Base-by-base conservation (phyloP, 2,797 vertebrate genomes). In the Eremophila alpestris region DNA sequence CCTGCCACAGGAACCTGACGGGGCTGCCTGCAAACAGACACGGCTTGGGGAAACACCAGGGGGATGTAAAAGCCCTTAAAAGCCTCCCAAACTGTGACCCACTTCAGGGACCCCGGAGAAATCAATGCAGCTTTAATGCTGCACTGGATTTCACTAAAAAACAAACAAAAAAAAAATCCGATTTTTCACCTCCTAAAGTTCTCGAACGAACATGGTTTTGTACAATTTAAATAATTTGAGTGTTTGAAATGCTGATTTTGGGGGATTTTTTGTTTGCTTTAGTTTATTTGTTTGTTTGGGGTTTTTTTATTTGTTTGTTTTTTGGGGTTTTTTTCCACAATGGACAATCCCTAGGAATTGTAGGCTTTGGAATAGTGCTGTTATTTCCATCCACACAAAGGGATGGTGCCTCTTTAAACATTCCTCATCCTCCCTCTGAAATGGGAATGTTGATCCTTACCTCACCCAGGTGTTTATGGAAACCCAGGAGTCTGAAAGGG, bases 371-470 rank as follows among this genome's bases (percentile, higher is more conserved):
- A 26, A 6, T 0, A 14, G 17, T 7, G 14, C 8, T 15, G 11
- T 23, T 9, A 18, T 30, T 67, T 40, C 26, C 16, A 0, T 6
- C 45, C 13, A 7, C 30, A 23, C 9, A 34, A 29, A 23, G 23
- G 34, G 43, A 15, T 5, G 15, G 12, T 21, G 8, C 29, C 17
- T 34, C 36, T 22, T 13, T 5, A 14, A 38, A 24, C 24, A 1
- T 1, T 19, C 26, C 60, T 23, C 0, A 2, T 2, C 13, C 54
- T 13, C 32, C 3, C 34, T 51, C 40, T 1, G 5, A 17, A 38
- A 8, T 0, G 13, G 83, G 34, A 67, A 7, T 3, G 0, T 0
- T 3, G 26, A 1, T 27, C 8, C 7, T 7, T 6, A 5, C 7
- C 0, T 11, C 5, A 2, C 0, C 36, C 64, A 9, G 74, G 11